A percentile compares a stretch with the other conserved stretches of the same genome.
phyloP scores from a whole-genome alignment of 92 coral and sea anemone species.

The Phymanthus crucifer region DNA sequence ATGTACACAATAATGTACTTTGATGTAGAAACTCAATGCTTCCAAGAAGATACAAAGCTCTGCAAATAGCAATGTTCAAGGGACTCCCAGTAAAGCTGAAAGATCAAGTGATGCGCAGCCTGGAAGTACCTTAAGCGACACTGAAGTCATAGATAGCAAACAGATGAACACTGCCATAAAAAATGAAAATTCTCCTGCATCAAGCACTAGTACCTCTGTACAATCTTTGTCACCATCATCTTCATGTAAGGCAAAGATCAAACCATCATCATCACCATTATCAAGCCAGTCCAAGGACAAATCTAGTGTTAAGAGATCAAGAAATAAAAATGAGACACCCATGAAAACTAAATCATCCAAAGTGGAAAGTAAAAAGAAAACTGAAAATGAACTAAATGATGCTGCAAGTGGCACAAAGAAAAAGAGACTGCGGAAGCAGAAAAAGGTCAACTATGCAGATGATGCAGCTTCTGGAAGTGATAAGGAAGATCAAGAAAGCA shows the following conservation, averaged over 20 bases:
- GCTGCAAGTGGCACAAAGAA: not conserved
- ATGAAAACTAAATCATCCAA: not conserved
- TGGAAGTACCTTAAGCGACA: not conserved
- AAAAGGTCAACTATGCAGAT: constrained; percentile 54
- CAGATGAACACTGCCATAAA: not conserved
- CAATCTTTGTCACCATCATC: constrained; percentile 1
- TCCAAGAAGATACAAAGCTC: not conserved
- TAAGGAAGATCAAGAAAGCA: constrained; percentile 25
- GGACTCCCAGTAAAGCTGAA: not conserved
- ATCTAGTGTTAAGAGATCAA: constrained; percentile 3
- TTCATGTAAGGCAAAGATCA: not conserved
- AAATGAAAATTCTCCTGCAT: not conserved
- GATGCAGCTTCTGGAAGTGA: constrained; percentile 41
- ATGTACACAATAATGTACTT: not conserved
- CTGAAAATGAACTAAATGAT: not conserved
- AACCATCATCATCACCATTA: not conserved
- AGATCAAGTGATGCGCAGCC: not conserved
- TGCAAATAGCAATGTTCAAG: not conserved
- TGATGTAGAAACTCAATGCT: not conserved
- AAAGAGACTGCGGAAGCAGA: constrained; percentile 51
- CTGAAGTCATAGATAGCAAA: not conserved
- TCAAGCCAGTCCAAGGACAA: not conserved
- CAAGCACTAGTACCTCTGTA: not conserved
- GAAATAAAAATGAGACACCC: not conserved
- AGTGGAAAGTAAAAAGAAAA: not conserved